Evolutionary conservation across 1,140 invertebrate genomes (phyloP).

Genomic region (Bombus fervidus): DNA sequence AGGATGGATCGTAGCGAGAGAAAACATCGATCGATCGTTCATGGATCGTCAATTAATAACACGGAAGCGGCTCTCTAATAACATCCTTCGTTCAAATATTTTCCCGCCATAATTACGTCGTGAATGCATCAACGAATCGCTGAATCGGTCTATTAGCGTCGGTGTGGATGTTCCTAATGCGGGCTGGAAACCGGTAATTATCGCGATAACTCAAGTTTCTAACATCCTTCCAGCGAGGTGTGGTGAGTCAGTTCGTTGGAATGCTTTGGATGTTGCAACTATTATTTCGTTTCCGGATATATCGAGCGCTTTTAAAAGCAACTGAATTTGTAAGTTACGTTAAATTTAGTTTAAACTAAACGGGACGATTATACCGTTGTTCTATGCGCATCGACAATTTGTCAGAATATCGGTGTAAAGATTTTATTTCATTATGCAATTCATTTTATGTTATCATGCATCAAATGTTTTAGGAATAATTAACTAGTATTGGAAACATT

Average conservation of each 20-base stretch:
- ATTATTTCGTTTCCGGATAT: neutral
- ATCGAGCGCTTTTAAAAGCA: neutral
- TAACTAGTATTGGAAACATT: too few relatives aligned
- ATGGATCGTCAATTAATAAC: slow-evolving; percentile 38
- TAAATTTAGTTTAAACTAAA: neutral
- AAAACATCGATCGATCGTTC: slow-evolving; percentile 13
- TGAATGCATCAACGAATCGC: neutral
- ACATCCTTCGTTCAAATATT: slow-evolving; percentile 1
- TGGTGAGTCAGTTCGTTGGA: neutral
- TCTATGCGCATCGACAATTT: too few relatives aligned
- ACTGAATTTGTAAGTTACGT: neutral
- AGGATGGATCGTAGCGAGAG: neutral
- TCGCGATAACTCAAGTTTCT: slow-evolving; percentile 1
- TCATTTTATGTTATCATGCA: too few relatives aligned
- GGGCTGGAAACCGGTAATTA: slow-evolving; percentile 6
- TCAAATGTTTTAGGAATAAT: too few relatives aligned
- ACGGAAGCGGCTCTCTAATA: slow-evolving; percentile 42
- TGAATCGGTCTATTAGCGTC: slow-evolving; percentile 24
- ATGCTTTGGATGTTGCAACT: neutral
- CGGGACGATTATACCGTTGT: too few relatives aligned
- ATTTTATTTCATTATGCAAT: too few relatives aligned
- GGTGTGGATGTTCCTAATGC: neutral
- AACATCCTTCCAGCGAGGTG: too few relatives aligned
- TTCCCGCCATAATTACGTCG: neutral
- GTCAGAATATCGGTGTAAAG: too few relatives aligned